Conservation (phyloP, 2,113 vertebrate species). For the Illadopsis cleaveri region DNA sequence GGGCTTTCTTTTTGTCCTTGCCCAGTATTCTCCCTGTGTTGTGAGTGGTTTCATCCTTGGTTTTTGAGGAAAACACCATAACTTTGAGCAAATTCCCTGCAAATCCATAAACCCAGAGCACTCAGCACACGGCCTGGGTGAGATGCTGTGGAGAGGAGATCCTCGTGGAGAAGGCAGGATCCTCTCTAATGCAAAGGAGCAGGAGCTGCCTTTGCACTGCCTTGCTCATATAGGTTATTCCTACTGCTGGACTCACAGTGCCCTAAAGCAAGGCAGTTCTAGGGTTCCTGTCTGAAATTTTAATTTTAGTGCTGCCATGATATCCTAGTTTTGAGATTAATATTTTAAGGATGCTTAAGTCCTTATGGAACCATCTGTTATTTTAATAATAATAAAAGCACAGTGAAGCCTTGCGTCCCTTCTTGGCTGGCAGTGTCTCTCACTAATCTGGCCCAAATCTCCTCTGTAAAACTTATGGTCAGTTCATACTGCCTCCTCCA, state of each 20-base stretch:
- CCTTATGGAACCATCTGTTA: not conserved
- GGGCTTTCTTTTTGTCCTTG: not conserved
- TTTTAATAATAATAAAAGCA: not conserved
- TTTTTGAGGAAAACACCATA: not conserved
- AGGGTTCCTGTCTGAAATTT: not conserved
- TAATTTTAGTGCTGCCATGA: not conserved
- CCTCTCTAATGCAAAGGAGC: not conserved
- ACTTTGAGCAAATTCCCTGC: not conserved
- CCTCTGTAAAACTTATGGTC: not conserved
- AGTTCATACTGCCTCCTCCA: not conserved
- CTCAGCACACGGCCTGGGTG: fast-evolving
- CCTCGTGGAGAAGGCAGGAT: not conserved
- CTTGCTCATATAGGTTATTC: not conserved
- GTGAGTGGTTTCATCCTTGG: not conserved
- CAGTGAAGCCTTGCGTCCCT: not conserved
- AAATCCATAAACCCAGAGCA: not conserved
- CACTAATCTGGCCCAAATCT: not conserved
- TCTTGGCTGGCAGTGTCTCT: not conserved
- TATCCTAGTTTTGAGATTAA: not conserved
- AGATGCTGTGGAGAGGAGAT: not conserved
- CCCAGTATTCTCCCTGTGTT: not conserved
- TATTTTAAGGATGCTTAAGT: not conserved
- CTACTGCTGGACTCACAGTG: not conserved
- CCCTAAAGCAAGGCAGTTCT: not conserved
- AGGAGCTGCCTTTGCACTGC: not conserved